Evolutionary conservation across 2,888 invertebrate species (phyloP), one percentile per base, ranked within the genome.

Genomic region (Agrotis segetum): DNA sequence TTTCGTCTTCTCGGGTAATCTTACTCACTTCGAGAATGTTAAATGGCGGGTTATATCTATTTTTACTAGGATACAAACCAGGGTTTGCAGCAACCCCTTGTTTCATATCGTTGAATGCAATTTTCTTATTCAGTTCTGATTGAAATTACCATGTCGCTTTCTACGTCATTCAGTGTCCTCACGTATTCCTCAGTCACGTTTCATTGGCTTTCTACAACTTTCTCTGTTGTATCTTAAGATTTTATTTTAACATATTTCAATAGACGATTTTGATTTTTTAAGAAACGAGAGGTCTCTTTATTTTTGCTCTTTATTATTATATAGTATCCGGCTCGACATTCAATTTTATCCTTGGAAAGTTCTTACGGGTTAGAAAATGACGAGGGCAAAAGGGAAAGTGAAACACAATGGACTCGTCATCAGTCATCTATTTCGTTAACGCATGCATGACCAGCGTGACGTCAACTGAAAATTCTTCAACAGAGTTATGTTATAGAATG

Each of bases 351-450:
- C 67, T 80, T 85, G 71, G 85, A 87, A 86, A 86, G 83, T 81
- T 67, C 68, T 69, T 53, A 59, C n/a, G n/a, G n/a, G 58, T 71
- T 67, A 67, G 67, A 77, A 84, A 82, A 82, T 75, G 70, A 83
- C 76, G 71, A 82, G 76, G 81, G 60, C 85, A 83, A 84, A 88
- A 88, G 87, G 87, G 90, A 91, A 91, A 90, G 89, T 71, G 21
- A 67, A 73, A 83, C 74, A 86, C 85, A 86, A 81, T 81, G 71
- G 71, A 73, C 60, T 75, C 65, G 74, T 74, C 71, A 83, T 77
- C 58, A 40, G 59, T 79, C 68, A 79, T 49, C 50, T 52, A 61
- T 58, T 71, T 77, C 56, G 62, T 75, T 67, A 71, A 71, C 52
- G 56, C 70, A 69, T 59, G 72, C 72, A 73, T 84, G 72, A 77